Base-by-base conservation (phyloP, 2,113 vertebrate genomes). In the Telmatochromis sp. region DNA sequence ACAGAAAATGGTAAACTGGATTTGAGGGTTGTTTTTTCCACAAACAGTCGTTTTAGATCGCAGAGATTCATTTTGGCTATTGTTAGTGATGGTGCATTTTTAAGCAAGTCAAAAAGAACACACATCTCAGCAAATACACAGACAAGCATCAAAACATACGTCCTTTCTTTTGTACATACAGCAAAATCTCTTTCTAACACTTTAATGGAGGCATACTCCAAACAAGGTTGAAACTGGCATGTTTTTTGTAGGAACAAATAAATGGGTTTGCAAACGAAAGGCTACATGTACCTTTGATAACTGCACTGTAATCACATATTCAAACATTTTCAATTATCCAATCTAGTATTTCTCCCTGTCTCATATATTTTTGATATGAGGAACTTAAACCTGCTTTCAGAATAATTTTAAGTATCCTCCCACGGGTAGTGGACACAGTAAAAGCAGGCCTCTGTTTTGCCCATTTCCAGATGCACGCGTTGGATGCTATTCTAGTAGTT, bases 31-130 rank as follows among this genome's bases (percentile, higher is more conserved):
- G 60, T 37, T 68, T 87, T 71, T 57, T 6, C 37, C 60, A 37
- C 3, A 42, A 63, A 23, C 28, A 31, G 45, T 17, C 26, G 45
- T 81, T 87, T 80, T 54, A 82, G 53, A 28, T 31, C 12, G 53
- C 55, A 50, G 26, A 60, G 19, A 84, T 75, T 78, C 88, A 80
- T 80, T 88, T 73, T 13, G 82, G 51, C 71, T 89, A 55, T 51
- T 65, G 83, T 91, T 93, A 86, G 90, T 79, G 84, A 91, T 81
- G 85, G 75, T 91, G 89, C 90, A 86, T 85, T 88, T 80, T 63
- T 68, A 80, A 42, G 13, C 65, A 89, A 55, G 65, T 89, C 88
- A 86, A 82, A 91, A 80, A 51, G 31, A 88, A 53, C 65, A 91
- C 53, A 85, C 54, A 68, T 75, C 57, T 86, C 53, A 83, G n/a